Conservation (phyloP, 2,797 vertebrate genomes). For the Phataginus tetradactyla region DNA sequence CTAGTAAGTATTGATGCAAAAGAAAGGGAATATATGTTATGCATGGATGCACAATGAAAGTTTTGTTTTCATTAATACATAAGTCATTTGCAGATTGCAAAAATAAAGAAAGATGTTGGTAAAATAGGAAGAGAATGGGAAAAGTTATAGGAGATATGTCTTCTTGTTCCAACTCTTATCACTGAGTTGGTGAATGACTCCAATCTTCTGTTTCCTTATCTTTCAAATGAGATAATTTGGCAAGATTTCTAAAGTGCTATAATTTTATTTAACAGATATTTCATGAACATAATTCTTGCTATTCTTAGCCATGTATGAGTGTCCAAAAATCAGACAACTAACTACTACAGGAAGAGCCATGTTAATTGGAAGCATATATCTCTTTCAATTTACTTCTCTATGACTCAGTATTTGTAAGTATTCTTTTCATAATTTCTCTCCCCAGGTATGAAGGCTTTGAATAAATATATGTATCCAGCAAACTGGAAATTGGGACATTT, state of each 20-base stretch:
- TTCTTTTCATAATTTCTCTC: constrained; percentile 28
- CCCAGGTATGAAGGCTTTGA: neutral
- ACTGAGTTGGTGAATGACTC: neutral
- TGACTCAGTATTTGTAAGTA: neutral
- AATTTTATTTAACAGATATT: neutral
- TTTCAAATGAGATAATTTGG: neutral
- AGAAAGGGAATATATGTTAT: neutral
- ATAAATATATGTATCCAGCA: neutral
- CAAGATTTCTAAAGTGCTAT: neutral
- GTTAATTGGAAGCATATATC: neutral
- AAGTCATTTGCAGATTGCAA: neutral
- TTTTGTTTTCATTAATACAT: neutral
- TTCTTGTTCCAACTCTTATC: neutral
- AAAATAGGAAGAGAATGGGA: neutral
- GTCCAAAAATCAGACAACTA: neutral
- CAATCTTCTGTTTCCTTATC: neutral
- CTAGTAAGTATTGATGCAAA: neutral
- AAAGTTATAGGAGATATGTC: neutral
- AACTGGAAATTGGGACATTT: neutral
- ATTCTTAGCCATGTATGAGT: neutral
- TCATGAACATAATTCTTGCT: neutral
- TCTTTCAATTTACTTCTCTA: neutral
- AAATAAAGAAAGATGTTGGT: neutral
- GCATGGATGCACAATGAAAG: neutral
- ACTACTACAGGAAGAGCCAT: neutral